Evolutionary conservation across 2,797 vertebrate genomes (phyloP), one percentile per base, ranked within the genome.

Genomic region (Notoglanidium macrostoma): DNA sequence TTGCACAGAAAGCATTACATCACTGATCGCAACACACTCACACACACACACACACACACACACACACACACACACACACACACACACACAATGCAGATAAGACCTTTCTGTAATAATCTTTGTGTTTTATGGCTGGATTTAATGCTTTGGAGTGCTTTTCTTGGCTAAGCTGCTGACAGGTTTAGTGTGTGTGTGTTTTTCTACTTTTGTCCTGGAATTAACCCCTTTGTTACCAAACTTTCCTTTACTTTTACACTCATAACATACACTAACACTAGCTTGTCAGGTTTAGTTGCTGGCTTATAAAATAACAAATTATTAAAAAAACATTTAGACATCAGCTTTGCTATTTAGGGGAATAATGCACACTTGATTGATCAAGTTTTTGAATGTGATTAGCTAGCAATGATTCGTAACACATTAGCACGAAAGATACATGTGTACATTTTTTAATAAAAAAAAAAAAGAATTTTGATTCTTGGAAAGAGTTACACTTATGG

Each of bases 1-100:
- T 29, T 44, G 35, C 76, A 86, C 14, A 46, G 65, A 72, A 86
- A 80, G 51, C 44, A 80, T 86, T 59, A 46, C 85, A 78, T 79
- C 86, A 87, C 11, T 2, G 35, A 59, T 78, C 49, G 51, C 70
- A 63, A 73, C 8, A 14, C 0, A 2, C 29, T 21, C 51, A 0
- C 51, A 21, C 17, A 35, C 49, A 32, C 74, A 54, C 54, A 23
- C 77, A 23, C 32, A 44, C 55, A 61, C 78, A 63, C 40, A 61
- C 55, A 80, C 23, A 44, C 29, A 35, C 54, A 77, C 51, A 35
- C 51, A 78, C 76, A 57, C n/a, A 77, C 74, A 77, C 49, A 54
- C 49, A 55, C 72, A 74, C 44, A 74, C 44, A 74, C 5, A 49
- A 23, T 15, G 15, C 74, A 78, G 76, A 78, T 78, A 78, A 78